Conservation (phyloP, 2,113 vertebrate genomes). For the Varanus komodoensis region DNA sequence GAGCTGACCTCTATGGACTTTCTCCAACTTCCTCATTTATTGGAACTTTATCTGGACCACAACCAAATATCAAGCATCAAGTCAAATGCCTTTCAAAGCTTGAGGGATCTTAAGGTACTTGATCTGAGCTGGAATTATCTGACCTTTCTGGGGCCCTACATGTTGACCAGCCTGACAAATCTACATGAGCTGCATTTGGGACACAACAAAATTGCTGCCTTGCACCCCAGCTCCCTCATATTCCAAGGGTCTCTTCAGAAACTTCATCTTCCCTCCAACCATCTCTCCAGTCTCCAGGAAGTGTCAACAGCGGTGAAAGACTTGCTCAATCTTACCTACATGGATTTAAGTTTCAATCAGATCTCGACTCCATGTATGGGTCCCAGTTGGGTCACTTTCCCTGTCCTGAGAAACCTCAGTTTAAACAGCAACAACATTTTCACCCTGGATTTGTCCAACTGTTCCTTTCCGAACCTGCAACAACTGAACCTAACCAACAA, state of each 20-base stretch:
- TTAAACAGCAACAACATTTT: slow-evolving; percentile 40
- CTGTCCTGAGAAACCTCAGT: slow-evolving; percentile 37
- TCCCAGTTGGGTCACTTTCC: not conserved
- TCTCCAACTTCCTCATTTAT: slow-evolving; percentile 33
- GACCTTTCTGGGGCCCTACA: slow-evolving; percentile 1
- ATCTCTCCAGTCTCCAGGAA: slow-evolving; percentile 26
- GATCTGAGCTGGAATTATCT: slow-evolving; percentile 49
- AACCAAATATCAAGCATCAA: slow-evolving; percentile 32
- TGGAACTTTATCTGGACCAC: slow-evolving; percentile 27
- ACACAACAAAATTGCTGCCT: slow-evolving; percentile 32
- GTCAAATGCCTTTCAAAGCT: slow-evolving; percentile 27
- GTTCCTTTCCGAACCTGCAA: slow-evolving; percentile 39
- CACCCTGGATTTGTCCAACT: slow-evolving; percentile 44
- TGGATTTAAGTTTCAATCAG: slow-evolving; percentile 37
- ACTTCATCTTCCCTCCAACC: slow-evolving; percentile 45
- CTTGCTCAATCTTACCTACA: slow-evolving; percentile 11
- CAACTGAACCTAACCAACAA: slow-evolving; percentile 41
- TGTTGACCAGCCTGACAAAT: slow-evolving; percentile 14
- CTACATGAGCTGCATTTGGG: slow-evolving; percentile 35
- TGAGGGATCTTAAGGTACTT: slow-evolving; percentile 30
- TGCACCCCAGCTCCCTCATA: not conserved
- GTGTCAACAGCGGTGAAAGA: not conserved
- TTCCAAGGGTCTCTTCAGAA: slow-evolving; percentile 24
- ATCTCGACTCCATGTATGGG: slow-evolving; percentile 10
- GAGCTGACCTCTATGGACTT: slow-evolving; percentile 19